phyloP scores from a whole-genome alignment of 2,113 vertebrate genomes.

The Triplophysa rosa region DNA sequence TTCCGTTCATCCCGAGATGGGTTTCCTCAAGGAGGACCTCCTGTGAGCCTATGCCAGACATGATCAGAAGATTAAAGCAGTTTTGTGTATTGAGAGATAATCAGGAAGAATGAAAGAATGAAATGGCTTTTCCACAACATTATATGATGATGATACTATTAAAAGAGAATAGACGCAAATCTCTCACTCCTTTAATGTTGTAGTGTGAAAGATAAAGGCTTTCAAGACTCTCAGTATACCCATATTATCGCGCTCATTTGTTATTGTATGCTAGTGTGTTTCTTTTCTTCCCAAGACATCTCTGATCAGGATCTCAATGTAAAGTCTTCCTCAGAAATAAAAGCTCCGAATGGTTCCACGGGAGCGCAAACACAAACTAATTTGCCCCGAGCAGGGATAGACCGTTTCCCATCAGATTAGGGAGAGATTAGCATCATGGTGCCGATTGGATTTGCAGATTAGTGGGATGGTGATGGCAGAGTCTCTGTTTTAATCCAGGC shows the following conservation, averaged over 20 bases:
- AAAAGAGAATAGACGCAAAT: not conserved
- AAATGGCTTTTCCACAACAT: conserved; percentile 20
- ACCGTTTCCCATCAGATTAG: conserved; percentile 44
- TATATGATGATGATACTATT: conserved; percentile 13
- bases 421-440: conserved; percentile 47
- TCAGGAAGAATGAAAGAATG: conserved; percentile 2
- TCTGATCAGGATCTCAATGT: not conserved
- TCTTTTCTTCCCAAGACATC: not conserved
- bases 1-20: too few species aligned
- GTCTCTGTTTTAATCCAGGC: conserved; percentile 26
- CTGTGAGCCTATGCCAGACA: conserved; percentile 7
- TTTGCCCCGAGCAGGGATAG: conserved; percentile 20
- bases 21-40: not conserved
- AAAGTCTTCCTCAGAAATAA: conserved; percentile 15
- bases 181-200: not conserved
- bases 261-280: not conserved
- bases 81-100: not conserved
- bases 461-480: conserved; percentile 22
- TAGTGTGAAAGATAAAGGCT: not conserved
- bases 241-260: not conserved
- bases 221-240: not conserved
- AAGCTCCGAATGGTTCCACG: conserved; percentile 13
- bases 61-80: not conserved
- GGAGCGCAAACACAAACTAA: not conserved
- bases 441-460: conserved; percentile 53